Evolutionary conservation across 2,113 vertebrate species (phyloP).

Genomic region (Corvus cornix): DNA sequence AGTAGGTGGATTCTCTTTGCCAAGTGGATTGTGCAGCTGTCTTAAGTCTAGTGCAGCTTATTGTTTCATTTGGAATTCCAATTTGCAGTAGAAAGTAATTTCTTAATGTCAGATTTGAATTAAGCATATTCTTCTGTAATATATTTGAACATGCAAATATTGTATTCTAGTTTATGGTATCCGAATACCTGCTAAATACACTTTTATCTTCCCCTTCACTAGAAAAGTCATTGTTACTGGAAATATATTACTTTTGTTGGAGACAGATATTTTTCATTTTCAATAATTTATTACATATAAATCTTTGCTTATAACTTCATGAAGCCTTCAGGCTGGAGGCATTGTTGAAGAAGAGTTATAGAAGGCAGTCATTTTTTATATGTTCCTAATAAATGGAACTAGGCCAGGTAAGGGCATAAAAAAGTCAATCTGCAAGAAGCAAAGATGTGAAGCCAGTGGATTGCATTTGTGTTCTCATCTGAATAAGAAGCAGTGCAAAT

Average conservation of each 20-base stretch:
- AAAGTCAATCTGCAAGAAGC: conserved; percentile 22
- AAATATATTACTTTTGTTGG: conserved; percentile 62
- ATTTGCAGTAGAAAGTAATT: conserved; percentile 24
- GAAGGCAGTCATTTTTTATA: conserved; percentile 61
- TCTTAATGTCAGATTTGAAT: conserved; percentile 34
- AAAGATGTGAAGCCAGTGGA: conserved; percentile 10
- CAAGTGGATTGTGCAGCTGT: not conserved
- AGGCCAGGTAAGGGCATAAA: conserved; percentile 59
- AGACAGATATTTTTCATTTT: conserved; percentile 64
- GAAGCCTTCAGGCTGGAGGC: conserved; percentile 65
- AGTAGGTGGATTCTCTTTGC: not conserved
- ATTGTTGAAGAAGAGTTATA: conserved; percentile 69
- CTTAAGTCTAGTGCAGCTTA: conserved; percentile 5
- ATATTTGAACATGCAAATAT: conserved; percentile 58
- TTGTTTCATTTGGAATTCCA: conserved; percentile 47
- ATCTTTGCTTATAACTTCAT: conserved; percentile 71
- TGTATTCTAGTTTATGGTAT: conserved; percentile 50
- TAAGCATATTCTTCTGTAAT: not conserved
- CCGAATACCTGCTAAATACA: conserved; percentile 36
- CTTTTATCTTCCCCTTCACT: conserved; percentile 57
- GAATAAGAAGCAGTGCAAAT: conserved; percentile 13
- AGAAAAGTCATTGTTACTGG: conserved; percentile 50
- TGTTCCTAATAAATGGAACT: conserved; percentile 67
- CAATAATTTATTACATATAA: conserved; percentile 74
- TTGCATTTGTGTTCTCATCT: conserved; percentile 48